These are phyloP conservation scores for Parazoanthus swiftii DNA, from an alignment of 92 coral and sea anemone genomes.

Conservation along the genomic window DNA sequence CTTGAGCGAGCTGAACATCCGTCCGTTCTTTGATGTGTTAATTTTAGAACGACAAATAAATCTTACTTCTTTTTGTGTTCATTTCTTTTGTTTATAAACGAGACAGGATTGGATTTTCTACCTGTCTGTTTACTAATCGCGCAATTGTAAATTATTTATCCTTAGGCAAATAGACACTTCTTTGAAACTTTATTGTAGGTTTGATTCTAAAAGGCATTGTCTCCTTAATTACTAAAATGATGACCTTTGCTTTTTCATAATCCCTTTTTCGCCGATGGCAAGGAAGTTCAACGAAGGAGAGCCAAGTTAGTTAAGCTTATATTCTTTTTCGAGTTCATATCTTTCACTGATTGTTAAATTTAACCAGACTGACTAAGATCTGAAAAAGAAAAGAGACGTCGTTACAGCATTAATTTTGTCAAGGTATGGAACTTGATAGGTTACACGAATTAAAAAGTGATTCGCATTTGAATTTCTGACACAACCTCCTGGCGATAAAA, in stretches of 20 bases:
- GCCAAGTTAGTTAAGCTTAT: neutral
- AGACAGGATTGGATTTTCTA: conserved; percentile 33
- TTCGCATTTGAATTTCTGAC: neutral
- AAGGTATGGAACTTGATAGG: neutral
- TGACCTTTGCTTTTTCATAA: conserved; percentile 37
- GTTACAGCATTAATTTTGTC: neutral
- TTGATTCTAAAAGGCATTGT: conserved; percentile 13
- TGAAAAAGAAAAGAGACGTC: neutral
- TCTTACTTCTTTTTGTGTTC: conserved; percentile 10
- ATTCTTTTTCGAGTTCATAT: neutral
- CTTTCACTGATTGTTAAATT: neutral
- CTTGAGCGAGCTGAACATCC: neutral
- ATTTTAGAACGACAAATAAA: conserved; percentile 19
- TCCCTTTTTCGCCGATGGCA: conserved; percentile 31
- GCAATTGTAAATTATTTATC: conserved; percentile 31
- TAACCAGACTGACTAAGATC: neutral
- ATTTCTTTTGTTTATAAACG: conserved; percentile 36
- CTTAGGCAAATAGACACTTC: conserved; percentile 23
- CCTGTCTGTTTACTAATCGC: conserved; percentile 34
- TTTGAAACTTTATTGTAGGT: conserved; percentile 26
- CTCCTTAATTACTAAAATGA: conserved; percentile 22
- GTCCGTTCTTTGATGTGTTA: conserved; percentile 33
- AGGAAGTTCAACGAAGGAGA: neutral
- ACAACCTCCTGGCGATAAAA: conserved; percentile 28
- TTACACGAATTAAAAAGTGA: neutral